Base-by-base conservation (phyloP, 1,140 invertebrate species). In the Propsilocerus akamusi region DNA sequence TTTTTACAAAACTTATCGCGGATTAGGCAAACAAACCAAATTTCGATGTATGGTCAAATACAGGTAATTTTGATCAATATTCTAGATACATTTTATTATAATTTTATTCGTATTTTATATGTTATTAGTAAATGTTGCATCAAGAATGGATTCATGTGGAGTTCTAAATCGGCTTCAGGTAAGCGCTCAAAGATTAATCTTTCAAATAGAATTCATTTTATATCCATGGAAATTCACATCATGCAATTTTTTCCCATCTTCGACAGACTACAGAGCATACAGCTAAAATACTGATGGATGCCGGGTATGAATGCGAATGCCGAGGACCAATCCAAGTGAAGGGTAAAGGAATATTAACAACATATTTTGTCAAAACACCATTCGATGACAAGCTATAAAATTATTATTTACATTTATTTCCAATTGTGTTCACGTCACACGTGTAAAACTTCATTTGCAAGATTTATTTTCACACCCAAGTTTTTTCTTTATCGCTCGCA, bases 131-230 rank as follows among this genome's bases (percentile, higher is more conserved):
- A 97, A 98, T 65, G 91, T 97, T 5, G 83, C 84, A 1, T 95
- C 89, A 7, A 69, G 94, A 25, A 97, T 97, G 93, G 93, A 97
- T 63, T 93, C 89, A 54, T 94, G 90, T 52, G 93, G 93, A 0
- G 72, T 85, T 54, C 86, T 92, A 74, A 86, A 88, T 23, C 73
- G 77, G 25, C 78, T 85, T 59, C 88, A 85, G 71, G 86, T 85
- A 55, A 65, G 54, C 51, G 10, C 4, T 49, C 14, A 2, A 8
- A n/a, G n/a, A n/a, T n/a, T n/a, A n/a, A n/a, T n/a, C n/a, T n/a
- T n/a, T n/a, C n/a, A 28, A 22, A 11, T 46, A 20, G 2, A 25
- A 26, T 48, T 6, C 26, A n/a, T 47, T 28, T 26, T 48, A 6
- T 51, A 24, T 46, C 37, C 24, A n/a, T 11, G 7, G 12, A 49